A percentile compares a stretch with the other conserved stretches of the same genome.
These are phyloP conservation scores for Epizoanthus illoricatus DNA, from an alignment of 92 coral and sea anemone genomes.

Conservation along the genomic window DNA sequence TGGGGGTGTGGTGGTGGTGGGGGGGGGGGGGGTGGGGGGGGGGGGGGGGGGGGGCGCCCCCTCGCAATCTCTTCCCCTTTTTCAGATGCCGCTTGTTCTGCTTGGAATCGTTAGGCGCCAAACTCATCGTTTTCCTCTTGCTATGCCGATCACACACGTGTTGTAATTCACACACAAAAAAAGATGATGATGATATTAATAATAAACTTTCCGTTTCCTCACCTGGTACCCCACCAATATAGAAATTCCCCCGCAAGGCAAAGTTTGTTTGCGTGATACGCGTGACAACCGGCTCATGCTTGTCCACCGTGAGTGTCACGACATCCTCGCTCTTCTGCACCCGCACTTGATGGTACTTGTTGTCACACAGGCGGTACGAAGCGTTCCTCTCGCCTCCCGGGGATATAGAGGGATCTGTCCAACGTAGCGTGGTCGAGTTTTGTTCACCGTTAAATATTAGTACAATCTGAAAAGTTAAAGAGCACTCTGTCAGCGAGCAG, in stretches of 20 bases:
- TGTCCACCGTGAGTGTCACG: constrained; percentile 68
- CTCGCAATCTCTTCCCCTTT: no score
- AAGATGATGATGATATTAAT: no score
- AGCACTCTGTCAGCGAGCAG: no score
- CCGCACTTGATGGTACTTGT: constrained; percentile 70
- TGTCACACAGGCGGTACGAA: constrained; percentile 89
- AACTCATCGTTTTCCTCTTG: no score
- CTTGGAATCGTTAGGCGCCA: no score
- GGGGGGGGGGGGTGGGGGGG: no score
- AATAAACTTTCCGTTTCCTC: not conserved
- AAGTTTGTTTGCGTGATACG: constrained; percentile 50
- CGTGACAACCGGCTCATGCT: constrained; percentile 34
- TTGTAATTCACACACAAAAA: no score
- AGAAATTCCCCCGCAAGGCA: constrained; percentile 66
- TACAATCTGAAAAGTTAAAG: constrained; percentile 53
- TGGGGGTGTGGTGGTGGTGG: no score
- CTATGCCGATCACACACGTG: no score
- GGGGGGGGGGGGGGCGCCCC: no score
- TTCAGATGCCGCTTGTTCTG: no score
- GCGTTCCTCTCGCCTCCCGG: constrained; percentile 65
- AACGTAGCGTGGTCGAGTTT: constrained; percentile 55
- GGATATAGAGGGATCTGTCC: constrained; percentile 83
- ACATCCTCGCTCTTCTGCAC: constrained; percentile 45
- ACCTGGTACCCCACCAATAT: constrained; percentile 97
- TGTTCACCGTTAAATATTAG: constrained; percentile 60